These are phyloP conservation scores for Chrysocyon brachyurus DNA, from an alignment of 2,797 vertebrate species.

Conservation along the genomic window DNA sequence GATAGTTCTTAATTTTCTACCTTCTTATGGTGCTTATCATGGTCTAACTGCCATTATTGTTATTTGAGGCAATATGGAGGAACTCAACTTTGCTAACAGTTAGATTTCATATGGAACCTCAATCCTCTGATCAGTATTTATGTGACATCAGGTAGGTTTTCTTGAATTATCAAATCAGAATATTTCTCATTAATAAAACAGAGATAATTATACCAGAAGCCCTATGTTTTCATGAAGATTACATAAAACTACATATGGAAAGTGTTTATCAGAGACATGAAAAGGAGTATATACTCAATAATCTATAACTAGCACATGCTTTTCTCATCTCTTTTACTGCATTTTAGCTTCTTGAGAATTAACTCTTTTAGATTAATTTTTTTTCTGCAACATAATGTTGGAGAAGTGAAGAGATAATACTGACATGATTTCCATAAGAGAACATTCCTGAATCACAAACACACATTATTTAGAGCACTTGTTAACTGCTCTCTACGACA, in stretches of 20 bases:
- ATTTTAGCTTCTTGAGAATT: slow-evolving; percentile 39
- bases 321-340: slow-evolving; percentile 4
- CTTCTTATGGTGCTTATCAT: background rate
- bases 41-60: background rate
- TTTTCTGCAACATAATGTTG: background rate
- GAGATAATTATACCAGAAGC: background rate
- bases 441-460: background rate
- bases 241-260: background rate
- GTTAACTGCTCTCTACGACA: slow-evolving; percentile 9
- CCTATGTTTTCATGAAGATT: background rate
- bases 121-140: background rate
- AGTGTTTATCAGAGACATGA: background rate
- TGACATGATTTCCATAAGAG: background rate
- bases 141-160: background rate
- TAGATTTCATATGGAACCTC: background rate
- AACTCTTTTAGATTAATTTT: background rate
- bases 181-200: slow-evolving; percentile 8
- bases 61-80: background rate
- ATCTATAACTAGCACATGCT: background rate
- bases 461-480: background rate
- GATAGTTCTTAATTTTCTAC: background rate
- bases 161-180: background rate
- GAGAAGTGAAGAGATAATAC: background rate
- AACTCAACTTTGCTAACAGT: background rate
- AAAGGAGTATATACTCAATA: background rate